Evolutionary conservation across 2,888 invertebrate genomes (phyloP), one percentile per base, ranked within the genome.

Genomic region (Flexamia atlantica): DNA sequence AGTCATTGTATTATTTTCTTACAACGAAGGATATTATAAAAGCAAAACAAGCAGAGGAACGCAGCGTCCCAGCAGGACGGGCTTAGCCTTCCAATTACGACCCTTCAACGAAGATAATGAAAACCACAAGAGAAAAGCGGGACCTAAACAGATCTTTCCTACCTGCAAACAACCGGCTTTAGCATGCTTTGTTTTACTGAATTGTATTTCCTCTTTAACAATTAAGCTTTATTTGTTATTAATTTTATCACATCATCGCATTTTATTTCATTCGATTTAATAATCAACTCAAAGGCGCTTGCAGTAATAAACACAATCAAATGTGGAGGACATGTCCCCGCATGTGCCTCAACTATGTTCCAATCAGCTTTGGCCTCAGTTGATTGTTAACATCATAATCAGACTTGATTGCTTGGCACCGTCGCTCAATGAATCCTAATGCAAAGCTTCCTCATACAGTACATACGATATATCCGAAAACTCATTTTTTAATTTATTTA

Each of bases 361-460:
- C 57, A 57, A 7, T 57, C 57, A 57, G 57, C 9, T 50, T 12
- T 4, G 7, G 28, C 64, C 64, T 64, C n/a, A 28, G 64, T 53
- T 64, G 64, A 64, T 64, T 64, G 64, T 64, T 64, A 64, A 64
- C 64, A 64, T 64, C 28, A 64, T 64, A 64, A 64, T 64, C 30
- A 25, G 30, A 30, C 64, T 14, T 7, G 25, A 30, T 30, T 64
- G 64, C 28, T 64, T 64, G 64, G 28, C 64, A 10, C 53, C 10
- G 28, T 28, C 64, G 17, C 14, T 14, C 14, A 12, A 64, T 64
- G 64, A 64, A 64, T 64, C 14, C 64, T 17, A 30, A 64, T 3
- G 14, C 53, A 53, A 23, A 5, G 23, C 20, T 23, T 9, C 10
- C 2, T 53, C 23, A 10, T 10, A 53, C 23, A n/a, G n/a, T n/a